These are phyloP conservation scores for Amblyraja radiata DNA, from an alignment of 2,797 vertebrate species.

Conservation along the genomic window DNA sequence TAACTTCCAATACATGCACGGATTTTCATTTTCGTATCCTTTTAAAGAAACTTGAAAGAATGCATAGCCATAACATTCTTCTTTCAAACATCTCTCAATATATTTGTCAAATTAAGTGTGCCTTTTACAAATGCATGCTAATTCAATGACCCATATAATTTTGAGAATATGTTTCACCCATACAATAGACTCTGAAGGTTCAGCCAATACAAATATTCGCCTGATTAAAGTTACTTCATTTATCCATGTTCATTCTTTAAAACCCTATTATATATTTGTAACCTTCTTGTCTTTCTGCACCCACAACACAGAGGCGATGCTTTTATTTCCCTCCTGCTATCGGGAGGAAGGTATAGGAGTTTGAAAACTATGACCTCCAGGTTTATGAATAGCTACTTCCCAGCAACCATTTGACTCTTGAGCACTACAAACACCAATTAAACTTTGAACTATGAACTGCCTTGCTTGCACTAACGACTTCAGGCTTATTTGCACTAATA, in stretches of 20 bases:
- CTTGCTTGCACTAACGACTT: no score
- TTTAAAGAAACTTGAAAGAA: not conserved
- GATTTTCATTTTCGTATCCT: not conserved
- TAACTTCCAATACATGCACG: not conserved
- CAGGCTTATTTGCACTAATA: no score
- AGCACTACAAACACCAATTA: no score
- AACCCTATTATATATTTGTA: not conserved
- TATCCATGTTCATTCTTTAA: not conserved
- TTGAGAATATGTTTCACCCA: not conserved
- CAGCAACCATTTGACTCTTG: no score
- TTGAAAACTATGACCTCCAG: no score
- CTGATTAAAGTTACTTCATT: not conserved
- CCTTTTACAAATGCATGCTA: not conserved
- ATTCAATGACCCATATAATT: not conserved
- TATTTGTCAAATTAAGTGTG: not conserved
- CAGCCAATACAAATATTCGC: not conserved
- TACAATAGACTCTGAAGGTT: not conserved
- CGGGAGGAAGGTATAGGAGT: no score
- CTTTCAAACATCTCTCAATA: not conserved
- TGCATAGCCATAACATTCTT: not conserved
- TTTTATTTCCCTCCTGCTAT: no score
- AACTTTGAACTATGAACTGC: no score
- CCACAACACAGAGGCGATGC: no score
- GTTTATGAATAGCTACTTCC: no score
- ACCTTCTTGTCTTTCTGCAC: not conserved